phyloP scores from a whole-genome alignment of 2,113 vertebrate genomes.

The Lynx canadensis region DNA sequence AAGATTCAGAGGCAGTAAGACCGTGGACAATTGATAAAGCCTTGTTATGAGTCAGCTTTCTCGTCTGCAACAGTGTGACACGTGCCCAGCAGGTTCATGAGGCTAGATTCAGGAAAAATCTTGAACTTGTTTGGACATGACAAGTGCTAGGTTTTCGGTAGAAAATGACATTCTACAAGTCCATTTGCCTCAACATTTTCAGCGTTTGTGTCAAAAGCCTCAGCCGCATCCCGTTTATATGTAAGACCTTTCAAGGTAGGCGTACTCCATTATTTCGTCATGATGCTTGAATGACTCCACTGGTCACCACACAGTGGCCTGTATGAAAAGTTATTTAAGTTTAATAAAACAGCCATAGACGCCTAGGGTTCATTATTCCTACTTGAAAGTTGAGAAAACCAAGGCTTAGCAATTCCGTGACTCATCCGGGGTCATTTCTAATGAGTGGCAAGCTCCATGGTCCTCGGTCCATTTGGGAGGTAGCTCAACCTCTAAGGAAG shows the following conservation, averaged over 20 bases:
- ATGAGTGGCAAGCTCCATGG: rapidly evolving
- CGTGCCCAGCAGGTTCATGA: background rate
- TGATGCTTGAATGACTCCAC: background rate
- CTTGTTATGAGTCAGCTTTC: background rate
- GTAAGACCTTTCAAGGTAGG: background rate
- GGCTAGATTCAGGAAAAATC: background rate
- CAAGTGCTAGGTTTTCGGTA: background rate
- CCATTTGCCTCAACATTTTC: background rate
- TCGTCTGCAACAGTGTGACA: background rate
- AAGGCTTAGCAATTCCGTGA: background rate
- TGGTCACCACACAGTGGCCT: background rate
- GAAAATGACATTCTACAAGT: background rate
- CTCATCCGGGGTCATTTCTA: background rate
- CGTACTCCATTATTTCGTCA: background rate
- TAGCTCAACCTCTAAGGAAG: background rate
- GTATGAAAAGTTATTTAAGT: background rate
- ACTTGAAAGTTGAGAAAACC: background rate
- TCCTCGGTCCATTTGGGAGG: background rate
- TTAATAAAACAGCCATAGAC: background rate
- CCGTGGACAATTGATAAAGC: background rate
- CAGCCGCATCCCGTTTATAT: background rate
- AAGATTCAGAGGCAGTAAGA: background rate
- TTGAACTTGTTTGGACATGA: background rate
- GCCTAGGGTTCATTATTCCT: background rate
- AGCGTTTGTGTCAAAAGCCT: background rate